Evolutionary conservation across 2,797 vertebrate species (phyloP).

Genomic region (Crypturellus tataupa): DNA sequence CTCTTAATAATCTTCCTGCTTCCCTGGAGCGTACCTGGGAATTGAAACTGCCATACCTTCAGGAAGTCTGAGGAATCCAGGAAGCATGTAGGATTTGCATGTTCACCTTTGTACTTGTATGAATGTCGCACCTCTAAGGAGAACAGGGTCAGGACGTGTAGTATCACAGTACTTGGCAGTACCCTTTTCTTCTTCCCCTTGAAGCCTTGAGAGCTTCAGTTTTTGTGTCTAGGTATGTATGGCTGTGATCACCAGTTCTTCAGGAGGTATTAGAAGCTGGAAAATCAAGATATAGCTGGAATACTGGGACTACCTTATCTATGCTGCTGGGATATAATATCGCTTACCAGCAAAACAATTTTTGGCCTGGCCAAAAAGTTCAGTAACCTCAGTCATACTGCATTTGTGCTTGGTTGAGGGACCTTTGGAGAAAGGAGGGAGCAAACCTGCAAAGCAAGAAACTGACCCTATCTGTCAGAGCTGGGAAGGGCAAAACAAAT

Average conservation of each 20-base stretch:
- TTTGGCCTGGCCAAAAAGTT: neutral
- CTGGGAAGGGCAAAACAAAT: neutral
- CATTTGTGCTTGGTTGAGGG: neutral
- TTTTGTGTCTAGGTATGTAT: neutral
- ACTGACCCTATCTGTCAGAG: neutral
- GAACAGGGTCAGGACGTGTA: neutral
- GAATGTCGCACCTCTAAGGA: neutral
- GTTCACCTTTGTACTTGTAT: neutral
- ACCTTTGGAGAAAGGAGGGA: neutral
- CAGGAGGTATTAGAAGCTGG: neutral
- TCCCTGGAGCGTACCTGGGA: neutral
- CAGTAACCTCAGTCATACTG: neutral
- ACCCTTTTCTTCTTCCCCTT: neutral
- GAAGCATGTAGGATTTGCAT: neutral
- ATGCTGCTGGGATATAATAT: neutral
- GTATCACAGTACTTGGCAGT: rapidly evolving
- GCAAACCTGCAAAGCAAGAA: neutral
- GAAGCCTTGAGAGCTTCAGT: neutral
- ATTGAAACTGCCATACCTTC: neutral
- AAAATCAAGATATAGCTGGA: neutral
- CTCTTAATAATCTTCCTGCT: neutral
- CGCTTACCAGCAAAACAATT: neutral
- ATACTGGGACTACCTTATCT: neutral
- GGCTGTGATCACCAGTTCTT: neutral
- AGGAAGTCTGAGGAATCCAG: neutral